These are phyloP conservation scores for Platyrinchus mystaceus DNA, from an alignment of 2,797 vertebrate genomes.

Conservation along the genomic window DNA sequence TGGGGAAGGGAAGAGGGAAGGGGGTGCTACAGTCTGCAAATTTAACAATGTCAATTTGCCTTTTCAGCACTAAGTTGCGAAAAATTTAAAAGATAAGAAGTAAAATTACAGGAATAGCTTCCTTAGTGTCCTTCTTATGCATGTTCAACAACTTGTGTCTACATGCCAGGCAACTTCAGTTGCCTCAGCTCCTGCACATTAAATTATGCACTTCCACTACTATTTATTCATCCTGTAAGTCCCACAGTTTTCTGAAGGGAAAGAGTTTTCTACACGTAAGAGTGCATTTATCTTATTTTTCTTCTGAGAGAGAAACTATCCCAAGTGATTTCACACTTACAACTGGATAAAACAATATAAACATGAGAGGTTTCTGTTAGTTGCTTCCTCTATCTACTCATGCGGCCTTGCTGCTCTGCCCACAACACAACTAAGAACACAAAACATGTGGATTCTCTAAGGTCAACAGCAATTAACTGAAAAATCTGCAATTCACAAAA, in stretches of 20 bases:
- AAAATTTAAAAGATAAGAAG: background rate
- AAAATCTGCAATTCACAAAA: background rate
- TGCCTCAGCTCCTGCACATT: background rate
- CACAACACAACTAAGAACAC: background rate
- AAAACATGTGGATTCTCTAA: background rate
- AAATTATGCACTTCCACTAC: background rate
- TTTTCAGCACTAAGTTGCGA: background rate
- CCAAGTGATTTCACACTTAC: background rate
- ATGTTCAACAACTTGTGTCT: background rate
- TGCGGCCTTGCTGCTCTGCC: background rate
- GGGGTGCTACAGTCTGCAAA: background rate
- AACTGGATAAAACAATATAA: background rate
- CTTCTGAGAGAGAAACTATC: background rate
- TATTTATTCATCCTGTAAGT: background rate
- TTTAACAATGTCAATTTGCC: background rate
- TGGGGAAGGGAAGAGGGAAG: fast-evolving
- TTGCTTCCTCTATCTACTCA: background rate
- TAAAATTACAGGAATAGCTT: background rate
- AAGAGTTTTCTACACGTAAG: background rate
- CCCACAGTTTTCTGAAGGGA: background rate
- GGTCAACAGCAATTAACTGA: background rate
- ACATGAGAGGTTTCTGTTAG: background rate
- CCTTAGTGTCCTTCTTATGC: background rate
- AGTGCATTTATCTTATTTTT: background rate
- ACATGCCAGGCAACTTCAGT: background rate